Conservation (phyloP, 2,797 vertebrate genomes). For the Brachyalestes nurse region DNA sequence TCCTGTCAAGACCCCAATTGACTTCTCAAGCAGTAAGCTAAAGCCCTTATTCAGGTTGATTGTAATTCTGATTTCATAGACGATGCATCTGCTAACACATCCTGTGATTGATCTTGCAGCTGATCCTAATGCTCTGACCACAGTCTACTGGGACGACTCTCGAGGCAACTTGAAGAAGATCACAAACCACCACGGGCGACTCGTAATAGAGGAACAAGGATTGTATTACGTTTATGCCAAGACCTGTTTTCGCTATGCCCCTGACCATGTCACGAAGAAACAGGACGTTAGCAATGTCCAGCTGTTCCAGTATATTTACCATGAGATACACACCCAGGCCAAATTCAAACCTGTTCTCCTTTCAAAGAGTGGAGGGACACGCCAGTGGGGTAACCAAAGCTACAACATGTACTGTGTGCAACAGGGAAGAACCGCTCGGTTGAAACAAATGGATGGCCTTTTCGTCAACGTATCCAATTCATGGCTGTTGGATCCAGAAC, state of each 20-base stretch:
- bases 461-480: slow-evolving; percentile 90
- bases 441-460: slow-evolving; percentile 86
- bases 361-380: slow-evolving; percentile 93
- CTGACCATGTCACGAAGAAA: slow-evolving; percentile 48
- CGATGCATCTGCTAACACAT: slow-evolving; percentile 19
- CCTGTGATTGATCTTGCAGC: slow-evolving; percentile 59
- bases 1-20: slow-evolving; percentile 50
- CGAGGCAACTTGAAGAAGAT: slow-evolving; percentile 84
- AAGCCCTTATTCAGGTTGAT: slow-evolving; percentile 1
- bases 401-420: slow-evolving; percentile 97
- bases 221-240: slow-evolving; percentile 96
- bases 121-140: slow-evolving; percentile 60
- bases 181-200: slow-evolving; percentile 86
- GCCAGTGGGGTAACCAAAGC: slow-evolving; percentile 85
- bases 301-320: slow-evolving; percentile 90
- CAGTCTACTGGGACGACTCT: slow-evolving; percentile 86
- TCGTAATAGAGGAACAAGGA: slow-evolving; percentile 86
- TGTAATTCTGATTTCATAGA: neutral
- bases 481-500: slow-evolving; percentile 86
- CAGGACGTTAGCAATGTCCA: slow-evolving; percentile 83
- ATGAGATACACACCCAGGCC: slow-evolving; percentile 84
- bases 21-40: slow-evolving; percentile 56
- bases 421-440: slow-evolving; percentile 86
- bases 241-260: slow-evolving; percentile 85
- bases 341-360: slow-evolving; percentile 79